Conservation (phyloP, 2,797 vertebrate genomes). For the Esox masquinongy region DNA sequence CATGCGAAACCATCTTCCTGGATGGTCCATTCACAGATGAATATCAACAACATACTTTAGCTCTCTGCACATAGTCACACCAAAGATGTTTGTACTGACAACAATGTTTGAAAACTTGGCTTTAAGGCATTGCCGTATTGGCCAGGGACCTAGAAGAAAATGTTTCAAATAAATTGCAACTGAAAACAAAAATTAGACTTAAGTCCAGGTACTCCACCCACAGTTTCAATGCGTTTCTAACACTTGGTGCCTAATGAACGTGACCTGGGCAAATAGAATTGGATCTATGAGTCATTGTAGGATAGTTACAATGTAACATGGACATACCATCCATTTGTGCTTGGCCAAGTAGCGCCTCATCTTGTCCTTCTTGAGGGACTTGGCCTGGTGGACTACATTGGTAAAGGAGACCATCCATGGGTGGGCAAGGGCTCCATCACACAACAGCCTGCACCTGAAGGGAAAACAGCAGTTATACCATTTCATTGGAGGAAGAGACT, state of each 20-base stretch:
- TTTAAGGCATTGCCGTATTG: neutral
- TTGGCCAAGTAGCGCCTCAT: constrained; percentile 81
- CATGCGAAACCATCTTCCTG: neutral
- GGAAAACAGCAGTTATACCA: too few relatives aligned
- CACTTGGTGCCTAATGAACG: too few relatives aligned
- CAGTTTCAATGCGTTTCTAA: too few relatives aligned
- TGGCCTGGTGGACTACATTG: constrained; percentile 57
- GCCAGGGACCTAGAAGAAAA: neutral
- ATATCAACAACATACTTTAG: neutral
- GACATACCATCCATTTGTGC: constrained; percentile 84
- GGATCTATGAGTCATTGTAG: neutral
- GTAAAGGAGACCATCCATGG: constrained; percentile 80
- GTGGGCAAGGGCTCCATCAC: constrained; percentile 75
- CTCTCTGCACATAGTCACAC: neutral
- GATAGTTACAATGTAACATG: neutral
- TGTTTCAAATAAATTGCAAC: neutral
- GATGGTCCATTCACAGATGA: neutral
- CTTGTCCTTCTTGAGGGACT: constrained; percentile 78
- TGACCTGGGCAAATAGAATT: too few relatives aligned
- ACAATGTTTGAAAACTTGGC: neutral
- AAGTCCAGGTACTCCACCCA: too few relatives aligned
- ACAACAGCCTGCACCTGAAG: constrained; percentile 75
- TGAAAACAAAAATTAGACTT: too few relatives aligned
- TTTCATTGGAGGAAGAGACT: too few relatives aligned
- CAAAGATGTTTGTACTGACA: neutral